Conservation (phyloP, 2,888 invertebrate species). For the Shargacucullia verbasci region DNA sequence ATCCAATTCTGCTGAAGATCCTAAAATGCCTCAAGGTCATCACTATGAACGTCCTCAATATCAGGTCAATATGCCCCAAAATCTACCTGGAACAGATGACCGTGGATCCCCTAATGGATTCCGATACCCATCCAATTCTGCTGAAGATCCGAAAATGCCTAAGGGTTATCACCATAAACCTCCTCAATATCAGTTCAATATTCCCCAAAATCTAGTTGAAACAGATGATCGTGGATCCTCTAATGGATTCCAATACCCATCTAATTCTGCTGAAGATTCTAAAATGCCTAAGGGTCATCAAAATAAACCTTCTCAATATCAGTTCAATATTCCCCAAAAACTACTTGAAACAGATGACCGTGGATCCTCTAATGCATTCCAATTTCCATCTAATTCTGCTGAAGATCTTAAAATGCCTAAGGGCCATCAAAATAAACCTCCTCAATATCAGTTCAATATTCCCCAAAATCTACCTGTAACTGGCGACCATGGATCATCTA, state of each 20-base stretch:
- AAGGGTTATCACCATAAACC: neutral
- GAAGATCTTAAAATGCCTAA: neutral
- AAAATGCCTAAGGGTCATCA: neutral
- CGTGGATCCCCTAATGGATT: too few species aligned
- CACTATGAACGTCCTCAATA: too few species aligned
- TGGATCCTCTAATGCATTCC: neutral
- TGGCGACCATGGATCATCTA: neutral
- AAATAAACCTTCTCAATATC: neutral
- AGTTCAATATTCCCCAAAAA: neutral
- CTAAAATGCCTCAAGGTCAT: too few species aligned
- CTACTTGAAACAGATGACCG: neutral
- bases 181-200: neutral
- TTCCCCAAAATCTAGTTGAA: neutral
- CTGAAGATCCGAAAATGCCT: neutral
- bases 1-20: too few species aligned
- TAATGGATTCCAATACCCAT: constrained; percentile 7
- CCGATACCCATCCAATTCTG: neutral
- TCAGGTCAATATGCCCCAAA: too few species aligned
- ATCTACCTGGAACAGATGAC: too few species aligned
- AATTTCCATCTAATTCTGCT: neutral
- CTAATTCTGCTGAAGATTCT: neutral
- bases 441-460: neutral
- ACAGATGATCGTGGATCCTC: neutral
- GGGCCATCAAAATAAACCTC: neutral
- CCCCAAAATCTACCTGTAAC: neutral